Conservation (phyloP, 2,797 vertebrate species). For the Leptoclinus maculatus region DNA sequence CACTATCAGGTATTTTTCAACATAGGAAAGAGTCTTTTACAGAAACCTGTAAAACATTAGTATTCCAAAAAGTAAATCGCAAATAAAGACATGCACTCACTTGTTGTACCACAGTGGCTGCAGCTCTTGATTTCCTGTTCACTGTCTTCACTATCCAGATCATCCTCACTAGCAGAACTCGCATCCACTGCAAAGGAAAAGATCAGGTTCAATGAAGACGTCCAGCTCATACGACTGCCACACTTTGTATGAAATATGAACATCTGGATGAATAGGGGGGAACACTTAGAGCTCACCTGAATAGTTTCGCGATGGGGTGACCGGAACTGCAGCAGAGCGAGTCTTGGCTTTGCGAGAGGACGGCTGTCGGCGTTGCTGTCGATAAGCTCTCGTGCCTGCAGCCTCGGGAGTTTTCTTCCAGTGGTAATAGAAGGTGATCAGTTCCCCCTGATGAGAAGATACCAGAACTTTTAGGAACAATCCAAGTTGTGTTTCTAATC, state of each 20-base stretch:
- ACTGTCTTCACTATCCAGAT: conserved; percentile 98
- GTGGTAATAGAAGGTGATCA: conserved; percentile 99
- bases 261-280: not conserved
- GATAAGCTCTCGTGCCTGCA: conserved; percentile 93
- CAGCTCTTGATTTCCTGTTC: conserved; percentile 96
- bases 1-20: not conserved
- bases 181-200: conserved; percentile 88
- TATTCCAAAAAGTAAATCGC: not conserved
- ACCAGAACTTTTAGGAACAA: not conserved
- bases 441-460: conserved; percentile 87
- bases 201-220: conserved; percentile 5
- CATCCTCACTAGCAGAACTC: conserved; percentile 97
- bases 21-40: not conserved
- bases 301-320: conserved; percentile 91
- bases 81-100: conserved; percentile 78
- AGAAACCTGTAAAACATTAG: not conserved
- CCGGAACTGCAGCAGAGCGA: conserved; percentile 90
- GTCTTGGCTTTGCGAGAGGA: conserved; percentile 98
- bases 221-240: not conserved
- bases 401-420: conserved; percentile 99
- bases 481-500: conserved; percentile 1
- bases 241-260: not conserved
- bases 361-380: conserved; percentile 95
- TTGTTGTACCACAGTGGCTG: conserved; percentile 95
- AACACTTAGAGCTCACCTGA: conserved; percentile 84